Base-by-base conservation (phyloP, 2,888 invertebrate species). In the Acanthosepion lycidas region DNA sequence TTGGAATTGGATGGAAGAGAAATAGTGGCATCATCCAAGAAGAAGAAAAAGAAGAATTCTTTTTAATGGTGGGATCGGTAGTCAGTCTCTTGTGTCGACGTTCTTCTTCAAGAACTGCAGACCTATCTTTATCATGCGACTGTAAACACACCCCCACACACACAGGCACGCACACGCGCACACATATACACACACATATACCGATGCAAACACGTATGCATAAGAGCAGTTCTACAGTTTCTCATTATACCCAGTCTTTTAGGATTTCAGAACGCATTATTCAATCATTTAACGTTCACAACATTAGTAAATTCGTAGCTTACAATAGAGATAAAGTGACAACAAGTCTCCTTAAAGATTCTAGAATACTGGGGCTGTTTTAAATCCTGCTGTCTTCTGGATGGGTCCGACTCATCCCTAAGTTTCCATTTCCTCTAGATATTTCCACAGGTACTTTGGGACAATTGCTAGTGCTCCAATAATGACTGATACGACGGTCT, bases 51-150 rank as follows among this genome's bases (percentile, higher is more conserved):
- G 93, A 9, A 78, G 78, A 78, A 78, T 3, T 5, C 15, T 78
- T n/a, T 78, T 78, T n/a, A n/a, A 33, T 78, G 93, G 18, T 42
- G 42, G 53, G 42, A 93, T 49, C 20, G 93, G 53, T 49, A n/a
- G 93, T 78, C n/a, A 12, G n/a, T 78, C 78, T 78, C 12, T 78
- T 78, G n/a, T 23, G 78, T 78, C 78, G 78, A 78, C 78, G 12
- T 33, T 78, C 78, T 33, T 12, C n/a, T 78, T 78, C n/a, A 15
- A 78, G 78, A 78, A n/a, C 33, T 78, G n/a, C 64, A 78, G 94
- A 64, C 49, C 59, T 95, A 48, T 94, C 94, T 93, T 92, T 49
- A 94, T 51, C 92, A 51, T 53, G n/a, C 92, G 53, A n/a, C 26
- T 53, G n/a, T 49, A 94, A 42, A 92, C 6, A 92, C 93, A 94